Base-by-base conservation (phyloP, 2,888 invertebrate species). In the Latrodectus hesperus region DNA sequence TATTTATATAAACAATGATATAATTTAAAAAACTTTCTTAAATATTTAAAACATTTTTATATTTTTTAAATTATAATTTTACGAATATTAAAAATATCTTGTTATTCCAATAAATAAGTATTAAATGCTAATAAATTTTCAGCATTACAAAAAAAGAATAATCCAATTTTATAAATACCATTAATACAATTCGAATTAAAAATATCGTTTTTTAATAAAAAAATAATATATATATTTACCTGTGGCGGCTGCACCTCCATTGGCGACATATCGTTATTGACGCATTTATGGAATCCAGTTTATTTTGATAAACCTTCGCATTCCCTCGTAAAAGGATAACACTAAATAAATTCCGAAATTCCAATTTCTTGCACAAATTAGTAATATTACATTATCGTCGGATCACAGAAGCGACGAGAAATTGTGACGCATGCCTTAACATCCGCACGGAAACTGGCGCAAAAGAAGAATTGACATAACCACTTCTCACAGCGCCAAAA, bases 401-500 rank as follows among this genome's bases (percentile, higher is more conserved):
- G 52, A 73, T 49, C 26, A 70, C 22, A 64, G 49, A 55, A 79
- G 51, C 70, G 26, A 53, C 38, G 60, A 49, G 38, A 16, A n/a
- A 84, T 77, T 82, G 67, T 75, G 73, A 77, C 84, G 84, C 77
- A 72, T 70, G 70, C 53, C 75, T 64, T 55, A 52, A 49, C 73
- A 81, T 81, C 74, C 81, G 68, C 52, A 77, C 71, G 71, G 77
- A 76, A 84, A 71, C 64, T 77, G 72, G 71, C 76, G 77, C 77
- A 77, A 75, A 38, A 70, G 75, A 75, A 77, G 72, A 82, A 83
- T 78, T 88, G 82, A 88, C 78, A 78, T 79, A 85, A 79, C 85
- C 85, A 79, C 85, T 85, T 85, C 72, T 52, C 83, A 68, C 76
- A 86, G 82, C 87, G 81, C 81, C 68, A 79, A 76, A 85, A 86